phyloP scores from a whole-genome alignment of 2,888 invertebrate genomes.

The Troglohyphantes excavatus region DNA sequence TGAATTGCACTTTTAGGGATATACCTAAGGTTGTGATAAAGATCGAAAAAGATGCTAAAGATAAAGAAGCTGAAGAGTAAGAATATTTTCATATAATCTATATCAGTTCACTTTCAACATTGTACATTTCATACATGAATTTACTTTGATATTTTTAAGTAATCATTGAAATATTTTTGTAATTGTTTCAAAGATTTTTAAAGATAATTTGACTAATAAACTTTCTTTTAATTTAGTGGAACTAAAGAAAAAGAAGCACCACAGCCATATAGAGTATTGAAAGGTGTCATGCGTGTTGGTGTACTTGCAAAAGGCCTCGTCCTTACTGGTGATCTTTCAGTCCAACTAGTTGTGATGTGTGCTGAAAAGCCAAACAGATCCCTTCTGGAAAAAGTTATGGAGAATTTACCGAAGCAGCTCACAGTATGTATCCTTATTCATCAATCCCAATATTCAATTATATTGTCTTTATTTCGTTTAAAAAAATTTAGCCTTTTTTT shows the following conservation, averaged over 20 bases:
- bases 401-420: conserved; percentile 91
- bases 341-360: conserved; percentile 96
- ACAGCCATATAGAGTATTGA: conserved; percentile 88
- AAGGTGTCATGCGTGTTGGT: conserved; percentile 98
- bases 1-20: conserved; percentile 38
- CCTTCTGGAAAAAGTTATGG: conserved; percentile 92
- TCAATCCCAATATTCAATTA: too few relatives aligned
- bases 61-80: conserved; percentile 48
- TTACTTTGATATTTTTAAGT: conserved; percentile 4
- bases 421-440: conserved; percentile 83
- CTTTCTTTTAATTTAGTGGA: not conserved
- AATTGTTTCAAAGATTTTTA: not conserved
- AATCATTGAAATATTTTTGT: not conserved
- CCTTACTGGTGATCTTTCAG: conserved; percentile 93
- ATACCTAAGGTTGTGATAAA: not conserved
- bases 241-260: conserved; percentile 86
- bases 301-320: conserved; percentile 94
- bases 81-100: conserved; percentile 6
- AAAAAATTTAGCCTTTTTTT: too few relatives aligned
- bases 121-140: not conserved
- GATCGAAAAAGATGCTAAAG: conserved; percentile 36
- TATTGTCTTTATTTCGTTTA: too few relatives aligned
- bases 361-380: conserved; percentile 95
- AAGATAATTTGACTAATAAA: not conserved
- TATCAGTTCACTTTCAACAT: too few relatives aligned